Conservation (phyloP, 2,888 invertebrate species). For the Standfussiana lucernea region DNA sequence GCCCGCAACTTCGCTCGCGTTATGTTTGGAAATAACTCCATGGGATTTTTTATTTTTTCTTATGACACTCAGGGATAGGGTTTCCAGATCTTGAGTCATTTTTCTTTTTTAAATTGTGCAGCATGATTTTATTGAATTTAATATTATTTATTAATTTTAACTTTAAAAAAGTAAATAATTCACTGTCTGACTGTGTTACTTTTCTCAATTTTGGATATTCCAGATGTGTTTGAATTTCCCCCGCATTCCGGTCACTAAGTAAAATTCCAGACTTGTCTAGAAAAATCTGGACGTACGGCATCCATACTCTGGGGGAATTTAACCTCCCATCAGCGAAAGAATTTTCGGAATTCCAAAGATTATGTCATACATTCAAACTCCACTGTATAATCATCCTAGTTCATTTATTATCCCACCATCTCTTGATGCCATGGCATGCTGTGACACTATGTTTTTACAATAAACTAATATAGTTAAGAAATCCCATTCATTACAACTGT, state of each 20-base stretch:
- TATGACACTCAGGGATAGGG: background rate
- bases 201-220: background rate
- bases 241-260: background rate
- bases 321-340: background rate
- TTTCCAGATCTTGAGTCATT: background rate
- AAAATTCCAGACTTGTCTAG: background rate
- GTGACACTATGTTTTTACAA: too few relatives aligned
- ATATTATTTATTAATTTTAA: background rate
- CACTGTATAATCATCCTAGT: background rate
- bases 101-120: too few relatives aligned
- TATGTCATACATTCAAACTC: background rate
- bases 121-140: background rate
- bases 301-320: background rate
- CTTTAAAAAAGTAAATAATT: background rate
- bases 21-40: background rate
- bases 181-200: background rate
- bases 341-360: background rate
- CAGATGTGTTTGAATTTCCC: too few relatives aligned
- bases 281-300: too few relatives aligned
- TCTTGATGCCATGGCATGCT: too few relatives aligned
- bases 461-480: background rate
- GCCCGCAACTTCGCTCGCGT: too few relatives aligned
- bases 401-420: too few relatives aligned
- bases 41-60: background rate
- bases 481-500: too few relatives aligned